Evolutionary conservation across 64 coral and sea anemone genomes (phyloP).

Genomic region (Acropora yongei): DNA sequence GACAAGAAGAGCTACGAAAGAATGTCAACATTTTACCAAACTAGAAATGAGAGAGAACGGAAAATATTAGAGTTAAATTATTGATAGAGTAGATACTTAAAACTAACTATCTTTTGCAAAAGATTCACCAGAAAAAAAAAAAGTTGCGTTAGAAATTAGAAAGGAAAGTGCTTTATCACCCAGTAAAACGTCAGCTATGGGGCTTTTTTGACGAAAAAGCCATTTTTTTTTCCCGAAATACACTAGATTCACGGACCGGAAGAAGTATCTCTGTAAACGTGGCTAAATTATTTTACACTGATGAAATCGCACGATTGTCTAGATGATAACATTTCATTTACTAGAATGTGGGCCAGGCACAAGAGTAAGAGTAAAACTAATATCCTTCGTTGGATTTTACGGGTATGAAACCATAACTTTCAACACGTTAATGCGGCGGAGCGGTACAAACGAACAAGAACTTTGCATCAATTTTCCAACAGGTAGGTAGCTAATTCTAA

Average conservation of each 20-base stretch:
- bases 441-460: not conserved
- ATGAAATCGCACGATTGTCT: slow-evolving; percentile 13
- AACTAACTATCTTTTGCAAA: not conserved
- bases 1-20: not conserved
- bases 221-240: not conserved
- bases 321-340: not conserved
- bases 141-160: not conserved
- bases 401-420: not conserved
- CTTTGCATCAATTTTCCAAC: slow-evolving; percentile 18
- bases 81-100: slow-evolving; percentile 13
- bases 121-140: not conserved
- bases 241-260: not conserved
- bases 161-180: not conserved
- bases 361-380: not conserved
- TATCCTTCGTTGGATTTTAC: not conserved
- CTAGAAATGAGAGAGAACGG: slow-evolving; percentile 3
- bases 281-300: not conserved
- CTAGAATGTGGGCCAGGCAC: not conserved
- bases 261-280: slow-evolving; percentile 30
- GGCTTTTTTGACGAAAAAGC: not conserved
- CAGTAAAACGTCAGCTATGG: not conserved
- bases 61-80: slow-evolving; percentile 11
- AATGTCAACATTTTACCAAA: slow-evolving; percentile 47
- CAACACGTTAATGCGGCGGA: not conserved
- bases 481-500: not conserved